These are phyloP conservation scores for Arbacia lixula DNA, from an alignment of 53 echinoderm and acorn worm species.

Conservation along the genomic window DNA sequence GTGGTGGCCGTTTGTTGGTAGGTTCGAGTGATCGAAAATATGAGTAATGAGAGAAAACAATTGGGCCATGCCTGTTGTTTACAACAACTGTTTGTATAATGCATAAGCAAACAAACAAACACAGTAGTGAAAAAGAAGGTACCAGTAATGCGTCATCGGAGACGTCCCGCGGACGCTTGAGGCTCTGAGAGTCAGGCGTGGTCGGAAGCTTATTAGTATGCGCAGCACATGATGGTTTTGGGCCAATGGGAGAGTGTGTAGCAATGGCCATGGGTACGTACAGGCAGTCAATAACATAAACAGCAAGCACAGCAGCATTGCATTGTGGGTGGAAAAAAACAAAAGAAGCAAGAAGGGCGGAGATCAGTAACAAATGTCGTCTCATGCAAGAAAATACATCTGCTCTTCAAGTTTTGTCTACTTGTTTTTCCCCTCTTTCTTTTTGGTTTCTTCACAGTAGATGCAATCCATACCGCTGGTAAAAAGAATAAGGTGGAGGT, in stretches of 20 bases:
- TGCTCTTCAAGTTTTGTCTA: constrained; percentile 15
- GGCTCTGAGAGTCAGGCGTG: constrained; percentile 93
- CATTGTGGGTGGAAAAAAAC: constrained; percentile 99
- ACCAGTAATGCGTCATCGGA: constrained; percentile 97
- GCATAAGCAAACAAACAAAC: constrained; percentile 66
- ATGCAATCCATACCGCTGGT: constrained; percentile 31
- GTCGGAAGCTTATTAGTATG: constrained; percentile 99
- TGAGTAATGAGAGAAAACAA: constrained; percentile 41
- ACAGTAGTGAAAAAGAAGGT: constrained; percentile 84
- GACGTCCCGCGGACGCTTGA: constrained; percentile 97
- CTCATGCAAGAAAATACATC: constrained; percentile 50
- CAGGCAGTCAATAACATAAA: constrained; percentile 99
- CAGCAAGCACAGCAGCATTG: constrained; percentile 99
- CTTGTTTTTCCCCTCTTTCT: background rate
- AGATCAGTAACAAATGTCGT: constrained; percentile 89
- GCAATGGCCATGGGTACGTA: constrained; percentile 93
- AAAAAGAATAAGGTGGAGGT: constrained; percentile 1
- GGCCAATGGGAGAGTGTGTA: constrained; percentile 99
- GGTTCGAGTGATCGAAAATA: constrained; percentile 13
- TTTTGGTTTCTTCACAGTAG: background rate
- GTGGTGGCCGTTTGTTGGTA: background rate
- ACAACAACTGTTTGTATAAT: constrained; percentile 62
- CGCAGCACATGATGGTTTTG: constrained; percentile 99
- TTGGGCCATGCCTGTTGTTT: constrained; percentile 41
- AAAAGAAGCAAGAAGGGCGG: constrained; percentile 97